These are phyloP conservation scores for Sylvicapra grimmia DNA, from an alignment of 2,113 vertebrate genomes.

Conservation along the genomic window DNA sequence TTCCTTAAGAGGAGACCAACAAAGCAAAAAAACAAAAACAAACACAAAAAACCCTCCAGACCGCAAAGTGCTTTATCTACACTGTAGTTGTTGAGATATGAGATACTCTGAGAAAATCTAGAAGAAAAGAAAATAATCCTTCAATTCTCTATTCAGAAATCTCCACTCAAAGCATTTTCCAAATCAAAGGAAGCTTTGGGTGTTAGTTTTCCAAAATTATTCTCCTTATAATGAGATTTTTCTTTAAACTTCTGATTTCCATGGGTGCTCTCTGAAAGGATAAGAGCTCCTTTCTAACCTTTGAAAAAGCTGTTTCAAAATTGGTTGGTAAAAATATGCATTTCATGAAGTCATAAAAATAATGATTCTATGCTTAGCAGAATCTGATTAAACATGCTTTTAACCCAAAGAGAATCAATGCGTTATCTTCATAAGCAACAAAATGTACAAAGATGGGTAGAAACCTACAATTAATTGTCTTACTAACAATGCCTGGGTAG, in stretches of 20 bases:
- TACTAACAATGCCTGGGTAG: background rate
- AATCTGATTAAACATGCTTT: conserved; percentile 50
- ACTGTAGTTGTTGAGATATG: background rate
- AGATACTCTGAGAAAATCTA: conserved; percentile 1
- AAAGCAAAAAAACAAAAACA: background rate
- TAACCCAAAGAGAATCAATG: conserved; percentile 45
- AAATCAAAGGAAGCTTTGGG: conserved; percentile 24
- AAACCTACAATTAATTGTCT: conserved; percentile 30
- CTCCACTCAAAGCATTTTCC: background rate
- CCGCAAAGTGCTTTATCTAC: background rate
- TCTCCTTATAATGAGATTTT: conserved; percentile 34
- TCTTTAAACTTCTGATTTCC: conserved; percentile 13
- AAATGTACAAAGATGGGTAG: background rate
- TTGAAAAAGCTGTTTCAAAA: conserved; percentile 20
- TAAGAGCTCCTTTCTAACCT: background rate
- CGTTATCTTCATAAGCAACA: conserved; percentile 48
- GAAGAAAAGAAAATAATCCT: background rate
- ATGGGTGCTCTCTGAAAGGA: background rate
- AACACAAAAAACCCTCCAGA: background rate
- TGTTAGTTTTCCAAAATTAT: conserved; percentile 22
- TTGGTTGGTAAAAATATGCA: conserved; percentile 15
- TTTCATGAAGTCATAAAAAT: conserved; percentile 48
- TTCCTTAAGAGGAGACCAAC: background rate
- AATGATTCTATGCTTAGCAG: conserved; percentile 10
- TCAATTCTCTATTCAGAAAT: background rate